Base-by-base conservation (phyloP, 2,888 invertebrate genomes). In the Drosophila monieri region DNA sequence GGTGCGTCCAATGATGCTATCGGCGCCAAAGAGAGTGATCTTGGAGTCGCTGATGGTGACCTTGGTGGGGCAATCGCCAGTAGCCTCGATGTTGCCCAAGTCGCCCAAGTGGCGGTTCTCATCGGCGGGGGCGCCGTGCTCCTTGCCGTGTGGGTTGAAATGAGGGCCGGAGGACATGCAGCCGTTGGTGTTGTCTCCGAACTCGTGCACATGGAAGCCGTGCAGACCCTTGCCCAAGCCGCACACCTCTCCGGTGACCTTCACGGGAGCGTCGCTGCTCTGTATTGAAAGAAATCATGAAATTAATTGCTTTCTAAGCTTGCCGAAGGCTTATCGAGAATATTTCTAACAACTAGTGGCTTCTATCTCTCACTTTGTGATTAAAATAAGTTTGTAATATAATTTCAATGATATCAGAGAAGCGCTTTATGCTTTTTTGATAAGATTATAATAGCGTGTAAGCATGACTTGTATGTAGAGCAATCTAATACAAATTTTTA, bases 151-250 rank as follows among this genome's bases (percentile, higher is more conserved):
- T 0, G 98, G 98, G 92, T 99, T 99, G 92, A 97, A 99, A 92
- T 99, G 99, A 0, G 96, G 93, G 0, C 98, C 99, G 35, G 98
- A 97, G 39, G 97, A 97, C n/a, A 95, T 96, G 92, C 99, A 99
- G 0, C 97, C 97, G 90, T 98, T 97, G 27, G 98, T 97, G 89
- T 96, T 97, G 92, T 98, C 98, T 0, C 99, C 99, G 90, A 97
- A 98, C 92, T 99, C 97, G 90, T 99, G 99, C 68, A 99, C 94
- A 90, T 99, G 99, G 93, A 99, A 98, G 21, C 92, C 92, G 69
- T 92, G 93, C 2, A 92, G 90, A 68, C 98, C 98, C 90, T 95
- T 93, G 15, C 93, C 90, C 32, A 99, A 93, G 1, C 98, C 98
- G 30, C 91, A 92, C 9, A 99, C 93, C 91, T 96, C 95, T 6